Evolutionary conservation across 2,888 invertebrate genomes (phyloP).

Genomic region (Drosophila diplacantha): DNA sequence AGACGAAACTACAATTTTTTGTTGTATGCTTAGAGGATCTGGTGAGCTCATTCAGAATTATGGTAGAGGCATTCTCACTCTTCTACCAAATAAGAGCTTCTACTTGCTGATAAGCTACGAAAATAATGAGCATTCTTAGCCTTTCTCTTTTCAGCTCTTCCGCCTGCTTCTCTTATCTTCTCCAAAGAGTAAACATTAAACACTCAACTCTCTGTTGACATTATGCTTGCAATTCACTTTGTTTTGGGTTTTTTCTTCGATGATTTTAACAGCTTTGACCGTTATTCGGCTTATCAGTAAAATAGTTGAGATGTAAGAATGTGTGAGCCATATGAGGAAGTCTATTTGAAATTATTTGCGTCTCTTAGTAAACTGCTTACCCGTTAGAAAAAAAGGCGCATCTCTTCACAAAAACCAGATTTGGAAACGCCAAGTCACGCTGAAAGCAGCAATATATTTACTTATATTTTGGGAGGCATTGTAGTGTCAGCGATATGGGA

Average conservation of each 20-base stretch:
- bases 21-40: background rate
- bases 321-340: background rate
- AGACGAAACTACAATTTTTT: too few relatives aligned
- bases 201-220: conserved; percentile 19
- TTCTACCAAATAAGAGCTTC: background rate
- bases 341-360: background rate
- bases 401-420: conserved; percentile 12
- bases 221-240: background rate
- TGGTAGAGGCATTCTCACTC: background rate
- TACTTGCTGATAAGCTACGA: background rate
- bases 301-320: background rate
- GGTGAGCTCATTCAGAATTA: background rate
- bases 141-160: background rate
- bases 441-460: conserved; percentile 26
- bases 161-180: background rate
- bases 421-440: conserved; percentile 11
- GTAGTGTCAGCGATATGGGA: background rate
- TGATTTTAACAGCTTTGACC: background rate
- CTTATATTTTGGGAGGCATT: conserved; percentile 1
- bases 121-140: background rate
- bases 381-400: background rate
- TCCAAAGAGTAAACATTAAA: background rate
- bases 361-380: background rate
- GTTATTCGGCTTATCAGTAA: background rate
- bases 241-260: background rate